Evolutionary conservation across 2,888 invertebrate genomes (phyloP).

Genomic region (Conomelus anceps): DNA sequence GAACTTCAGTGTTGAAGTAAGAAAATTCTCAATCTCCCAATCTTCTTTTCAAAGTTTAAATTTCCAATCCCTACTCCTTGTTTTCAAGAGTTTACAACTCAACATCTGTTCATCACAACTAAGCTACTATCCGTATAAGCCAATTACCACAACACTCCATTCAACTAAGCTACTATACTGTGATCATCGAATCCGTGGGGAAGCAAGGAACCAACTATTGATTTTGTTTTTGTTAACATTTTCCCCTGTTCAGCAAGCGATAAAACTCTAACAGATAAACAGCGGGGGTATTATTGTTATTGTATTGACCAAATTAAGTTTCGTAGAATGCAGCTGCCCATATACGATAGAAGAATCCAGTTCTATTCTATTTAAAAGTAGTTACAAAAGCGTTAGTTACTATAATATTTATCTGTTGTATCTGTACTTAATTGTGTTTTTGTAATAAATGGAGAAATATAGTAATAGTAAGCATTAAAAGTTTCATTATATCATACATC

Average conservation of each 20-base stretch:
- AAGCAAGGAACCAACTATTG: neutral
- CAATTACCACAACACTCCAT: neutral
- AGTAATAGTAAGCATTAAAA: too few relatives aligned
- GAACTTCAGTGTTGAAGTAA: too few relatives aligned
- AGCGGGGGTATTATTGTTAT: neutral
- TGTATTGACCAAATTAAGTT: neutral
- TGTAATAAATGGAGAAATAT: too few relatives aligned
- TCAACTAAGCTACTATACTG: neutral
- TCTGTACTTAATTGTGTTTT: too few relatives aligned
- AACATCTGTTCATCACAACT: neutral
- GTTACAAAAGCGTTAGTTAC: too few relatives aligned
- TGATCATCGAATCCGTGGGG: neutral
- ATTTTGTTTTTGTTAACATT: neutral
- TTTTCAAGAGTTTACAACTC: neutral
- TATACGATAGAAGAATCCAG: too few relatives aligned
- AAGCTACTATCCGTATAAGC: neutral
- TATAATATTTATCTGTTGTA: too few relatives aligned
- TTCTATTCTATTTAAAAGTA: too few relatives aligned
- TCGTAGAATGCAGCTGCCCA: neutral
- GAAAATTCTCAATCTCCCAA: too few relatives aligned
- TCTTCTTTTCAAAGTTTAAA: too few relatives aligned
- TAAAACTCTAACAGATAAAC: neutral
- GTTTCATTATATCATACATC: too few relatives aligned
- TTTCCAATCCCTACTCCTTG: neutral
- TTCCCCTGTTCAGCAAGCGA: neutral